Conservation (phyloP, 23 tunicate species). For the Halocynthia aurantium region DNA sequence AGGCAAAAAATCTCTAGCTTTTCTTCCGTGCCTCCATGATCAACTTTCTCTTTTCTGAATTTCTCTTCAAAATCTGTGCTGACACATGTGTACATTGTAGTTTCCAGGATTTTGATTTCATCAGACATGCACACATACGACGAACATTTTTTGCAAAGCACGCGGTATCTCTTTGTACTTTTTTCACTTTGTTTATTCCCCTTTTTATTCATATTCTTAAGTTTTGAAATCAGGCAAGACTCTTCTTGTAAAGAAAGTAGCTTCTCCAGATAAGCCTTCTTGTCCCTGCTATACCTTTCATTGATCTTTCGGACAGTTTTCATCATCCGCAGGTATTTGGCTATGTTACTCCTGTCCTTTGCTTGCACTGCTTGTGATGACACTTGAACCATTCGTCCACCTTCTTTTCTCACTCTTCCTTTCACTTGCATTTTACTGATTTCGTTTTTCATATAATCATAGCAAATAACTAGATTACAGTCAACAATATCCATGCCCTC, state of each 20-base stretch:
- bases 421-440: conserved; percentile 18
- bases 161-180: background rate
- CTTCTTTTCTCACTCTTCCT: conserved; percentile 38
- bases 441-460: conserved; percentile 35
- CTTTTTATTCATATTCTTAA: too few relatives aligned
- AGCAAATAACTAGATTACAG: conserved; percentile 49
- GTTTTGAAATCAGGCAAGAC: background rate
- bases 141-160: conserved; percentile 4
- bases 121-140: background rate
- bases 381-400: conserved; percentile 26
- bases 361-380: conserved; percentile 16
- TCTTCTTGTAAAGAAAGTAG: background rate
- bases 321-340: conserved; percentile 30
- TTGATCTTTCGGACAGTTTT: conserved; percentile 12
- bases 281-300: background rate
- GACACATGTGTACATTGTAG: conserved; percentile 11
- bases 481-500: conserved; percentile 44
- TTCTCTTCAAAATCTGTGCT: background rate
- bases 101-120: background rate
- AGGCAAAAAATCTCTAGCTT: background rate
- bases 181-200: too few relatives aligned
- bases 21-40: conserved; percentile 14
- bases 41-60: background rate
- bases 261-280: background rate
- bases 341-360: conserved; percentile 16